These are phyloP conservation scores for Hepsetus odoe DNA, from an alignment of 2,113 vertebrate genomes.

Conservation along the genomic window DNA sequence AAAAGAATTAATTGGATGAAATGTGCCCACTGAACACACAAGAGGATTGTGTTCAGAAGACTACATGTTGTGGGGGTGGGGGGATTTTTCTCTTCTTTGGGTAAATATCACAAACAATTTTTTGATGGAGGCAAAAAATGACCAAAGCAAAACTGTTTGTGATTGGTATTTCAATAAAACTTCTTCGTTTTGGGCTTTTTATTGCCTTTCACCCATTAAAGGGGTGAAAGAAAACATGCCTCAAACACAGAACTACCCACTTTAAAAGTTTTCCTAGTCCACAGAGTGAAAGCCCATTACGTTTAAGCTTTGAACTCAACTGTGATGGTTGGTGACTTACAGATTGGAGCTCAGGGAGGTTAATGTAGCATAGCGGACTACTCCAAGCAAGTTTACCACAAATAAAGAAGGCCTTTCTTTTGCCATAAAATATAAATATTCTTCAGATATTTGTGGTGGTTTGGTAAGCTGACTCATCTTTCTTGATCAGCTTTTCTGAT, in stretches of 20 bases:
- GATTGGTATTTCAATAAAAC: background rate
- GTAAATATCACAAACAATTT: background rate
- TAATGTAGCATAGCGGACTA: background rate
- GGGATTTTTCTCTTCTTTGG: too few species aligned
- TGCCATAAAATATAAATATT: background rate
- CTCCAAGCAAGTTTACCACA: background rate
- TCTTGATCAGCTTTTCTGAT: too few species aligned
- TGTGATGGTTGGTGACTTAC: background rate
- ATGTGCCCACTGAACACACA: background rate
- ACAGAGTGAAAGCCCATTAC: background rate
- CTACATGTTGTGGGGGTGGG: background rate
- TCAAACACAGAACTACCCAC: background rate
- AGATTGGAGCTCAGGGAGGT: background rate
- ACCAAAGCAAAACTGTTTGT: background rate
- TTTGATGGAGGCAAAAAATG: background rate
- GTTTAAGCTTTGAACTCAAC: background rate
- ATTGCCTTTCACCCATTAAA: background rate
- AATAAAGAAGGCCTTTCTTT: background rate
- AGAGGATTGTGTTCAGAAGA: background rate
- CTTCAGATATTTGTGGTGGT: background rate
- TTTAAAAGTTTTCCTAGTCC: background rate
- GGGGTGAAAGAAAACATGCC: background rate
- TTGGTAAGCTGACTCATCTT: background rate
- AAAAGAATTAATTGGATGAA: background rate
- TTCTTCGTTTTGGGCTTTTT: background rate